Evolutionary conservation across 2,888 invertebrate genomes (phyloP).

Genomic region (Heliconius cydno): DNA sequence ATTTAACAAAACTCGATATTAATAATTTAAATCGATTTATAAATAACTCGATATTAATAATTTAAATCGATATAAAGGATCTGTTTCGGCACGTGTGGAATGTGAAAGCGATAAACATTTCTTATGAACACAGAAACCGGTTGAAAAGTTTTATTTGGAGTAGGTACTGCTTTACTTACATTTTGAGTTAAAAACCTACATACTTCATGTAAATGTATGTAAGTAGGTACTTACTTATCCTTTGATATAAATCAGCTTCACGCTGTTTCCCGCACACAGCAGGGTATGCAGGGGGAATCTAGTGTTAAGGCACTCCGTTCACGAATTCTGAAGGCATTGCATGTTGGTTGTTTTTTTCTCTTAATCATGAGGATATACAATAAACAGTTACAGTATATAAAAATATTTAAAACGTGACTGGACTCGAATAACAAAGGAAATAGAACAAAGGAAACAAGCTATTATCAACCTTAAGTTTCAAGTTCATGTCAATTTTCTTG

Average conservation of each 20-base stretch:
- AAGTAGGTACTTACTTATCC: background rate
- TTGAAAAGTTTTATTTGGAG: conserved; percentile 23
- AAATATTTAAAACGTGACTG: background rate
- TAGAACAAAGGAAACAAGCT: background rate
- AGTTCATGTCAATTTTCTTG: background rate
- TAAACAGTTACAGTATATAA: background rate
- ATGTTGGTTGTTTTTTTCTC: background rate
- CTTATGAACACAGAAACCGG: conserved; percentile 3
- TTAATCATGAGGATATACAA: background rate
- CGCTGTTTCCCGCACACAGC: too few species aligned
- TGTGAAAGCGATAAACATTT: conserved; percentile 27
- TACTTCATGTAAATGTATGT: background rate
- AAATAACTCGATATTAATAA: conserved; percentile 5
- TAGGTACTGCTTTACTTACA: conserved; percentile 7
- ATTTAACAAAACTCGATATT: conserved; percentile 7
- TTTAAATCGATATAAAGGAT: conserved; percentile 9
- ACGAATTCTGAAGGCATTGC: too few species aligned
- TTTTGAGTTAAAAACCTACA: conserved; percentile 3
- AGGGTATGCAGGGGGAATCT: too few species aligned
- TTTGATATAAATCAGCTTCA: background rate
- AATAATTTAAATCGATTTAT: background rate
- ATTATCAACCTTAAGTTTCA: background rate
- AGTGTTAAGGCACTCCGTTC: too few species aligned
- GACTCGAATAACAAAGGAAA: background rate
- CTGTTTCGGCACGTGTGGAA: conserved; percentile 21